Evolutionary conservation across 2,797 vertebrate species (phyloP), one percentile per base, ranked within the genome.

Genomic region (Takifugu rubripes): DNA sequence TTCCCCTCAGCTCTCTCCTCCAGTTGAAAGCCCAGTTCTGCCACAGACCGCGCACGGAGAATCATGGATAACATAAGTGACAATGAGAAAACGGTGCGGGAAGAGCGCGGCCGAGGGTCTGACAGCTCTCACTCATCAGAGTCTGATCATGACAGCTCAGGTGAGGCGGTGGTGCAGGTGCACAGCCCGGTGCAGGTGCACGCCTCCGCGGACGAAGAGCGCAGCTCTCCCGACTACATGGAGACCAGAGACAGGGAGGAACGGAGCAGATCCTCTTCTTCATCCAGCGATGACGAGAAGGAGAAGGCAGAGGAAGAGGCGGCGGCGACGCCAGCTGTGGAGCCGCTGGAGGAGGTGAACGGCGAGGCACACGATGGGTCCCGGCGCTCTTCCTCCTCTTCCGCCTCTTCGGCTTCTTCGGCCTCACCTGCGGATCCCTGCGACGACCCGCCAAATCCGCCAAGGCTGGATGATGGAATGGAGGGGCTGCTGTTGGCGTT

Each of bases 21-120:
- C 47, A 40, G 46, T 0, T 11, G 12, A 1, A 29, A 42, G 43
- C 4, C 8, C 3, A 49, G 5, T 2, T 58, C 52, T 50, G 24
- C 42, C 5, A 15, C 0, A 49, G 5, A 21, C 4, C 43, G 5
- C 21, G 0, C 5, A 9, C 6, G n/a, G 27, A 51, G 24, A 7
- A 61, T 14, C 49, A 90, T 88, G 80, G 87, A 90, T 3, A 75
- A 83, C 65, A 2, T 74, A 5, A 75, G 72, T 46, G 84, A 87
- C 9, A 63, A 48, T 0, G 63, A 79, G 0, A 74, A 43, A 4
- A 54, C 45, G 2, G 5, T 44, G 25, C 67, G 50, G 0, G 65
- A 77, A 10, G 68, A 66, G 51, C 59, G 45, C 21, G 59, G 46
- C 1, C 64, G 74, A 0, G 53, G 62, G 52, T 56, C 58, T 0